phyloP scores from a whole-genome alignment of 1,140 invertebrate species.

The Orussus abietinus region DNA sequence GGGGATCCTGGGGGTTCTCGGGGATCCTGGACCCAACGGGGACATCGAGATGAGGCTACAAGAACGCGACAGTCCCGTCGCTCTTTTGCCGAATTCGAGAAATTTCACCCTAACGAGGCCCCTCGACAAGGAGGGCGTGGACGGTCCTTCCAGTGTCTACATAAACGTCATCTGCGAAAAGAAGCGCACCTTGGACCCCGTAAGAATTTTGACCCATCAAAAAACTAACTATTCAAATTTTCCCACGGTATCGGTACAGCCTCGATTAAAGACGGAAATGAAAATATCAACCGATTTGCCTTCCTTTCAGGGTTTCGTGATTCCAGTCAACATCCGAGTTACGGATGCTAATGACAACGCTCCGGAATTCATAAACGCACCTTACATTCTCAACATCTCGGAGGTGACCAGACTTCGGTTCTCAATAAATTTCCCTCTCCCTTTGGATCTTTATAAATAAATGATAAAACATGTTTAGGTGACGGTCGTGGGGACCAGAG shows the following conservation, averaged over 20 bases:
- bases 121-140: slow-evolving; percentile 80
- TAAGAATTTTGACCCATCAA: slow-evolving; percentile 43
- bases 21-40: slow-evolving; percentile 68
- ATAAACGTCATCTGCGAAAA: slow-evolving; percentile 81
- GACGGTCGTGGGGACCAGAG: slow-evolving; percentile 75
- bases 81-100: slow-evolving; percentile 71
- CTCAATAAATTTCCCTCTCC: background rate
- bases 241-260: too few relatives aligned
- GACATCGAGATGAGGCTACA: slow-evolving; percentile 77
- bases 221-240: too few relatives aligned
- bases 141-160: slow-evolving; percentile 78
- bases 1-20: slow-evolving; percentile 73
- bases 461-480: slow-evolving; percentile 49
- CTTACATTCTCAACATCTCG: slow-evolving; percentile 78
- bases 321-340: slow-evolving; percentile 87
- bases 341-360: slow-evolving; percentile 91
- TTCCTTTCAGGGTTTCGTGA: slow-evolving; percentile 70
- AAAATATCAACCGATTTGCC: too few relatives aligned
- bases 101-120: slow-evolving; percentile 73
- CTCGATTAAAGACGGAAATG: too few relatives aligned
- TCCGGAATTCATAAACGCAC: slow-evolving; percentile 76
- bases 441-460: slow-evolving; percentile 7
- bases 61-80: slow-evolving; percentile 73
- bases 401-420: slow-evolving; percentile 55
- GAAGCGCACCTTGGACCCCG: slow-evolving; percentile 74